These are phyloP conservation scores for Syngnathoides biaculeatus DNA, from an alignment of 2,113 vertebrate genomes.

Conservation along the genomic window DNA sequence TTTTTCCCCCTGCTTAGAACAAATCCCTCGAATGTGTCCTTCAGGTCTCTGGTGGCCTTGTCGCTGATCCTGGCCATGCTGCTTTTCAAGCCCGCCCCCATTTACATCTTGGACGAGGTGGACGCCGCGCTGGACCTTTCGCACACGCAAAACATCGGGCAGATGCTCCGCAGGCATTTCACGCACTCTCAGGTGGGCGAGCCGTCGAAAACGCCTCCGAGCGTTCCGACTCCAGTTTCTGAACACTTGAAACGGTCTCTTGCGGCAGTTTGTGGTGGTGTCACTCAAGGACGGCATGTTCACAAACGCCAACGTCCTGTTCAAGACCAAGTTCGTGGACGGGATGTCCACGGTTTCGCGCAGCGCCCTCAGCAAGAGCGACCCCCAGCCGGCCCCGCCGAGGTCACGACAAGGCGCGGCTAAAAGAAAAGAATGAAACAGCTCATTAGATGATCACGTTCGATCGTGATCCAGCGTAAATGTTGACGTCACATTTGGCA, in stretches of 20 bases:
- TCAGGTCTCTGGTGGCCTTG: constrained; percentile 90
- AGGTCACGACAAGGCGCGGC: constrained; percentile 62
- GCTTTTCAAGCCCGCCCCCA: constrained; percentile 95
- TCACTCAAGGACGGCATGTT: constrained; percentile 99
- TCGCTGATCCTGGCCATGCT: constrained; percentile 94
- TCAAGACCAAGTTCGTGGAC: constrained; percentile 90
- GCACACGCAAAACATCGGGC: constrained; percentile 96
- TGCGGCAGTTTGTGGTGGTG: constrained; percentile 89
- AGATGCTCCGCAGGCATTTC: constrained; percentile 92
- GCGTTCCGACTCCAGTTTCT: neutral
- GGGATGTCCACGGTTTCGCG: constrained; percentile 87
- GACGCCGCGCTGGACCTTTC: constrained; percentile 96
- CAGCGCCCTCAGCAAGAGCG: constrained; percentile 70
- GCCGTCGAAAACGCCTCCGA: neutral
- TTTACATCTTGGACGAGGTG: constrained; percentile 97
- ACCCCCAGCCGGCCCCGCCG: constrained; percentile 17
- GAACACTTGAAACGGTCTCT: neutral
- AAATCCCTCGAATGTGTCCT: neutral
- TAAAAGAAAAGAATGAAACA: constrained; percentile 54
- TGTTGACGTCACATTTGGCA: no score
- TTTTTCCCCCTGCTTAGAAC: no score
- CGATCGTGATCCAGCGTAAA: neutral
- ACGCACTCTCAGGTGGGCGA: constrained; percentile 84
- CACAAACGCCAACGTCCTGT: constrained; percentile 93
- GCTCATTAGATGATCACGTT: constrained; percentile 9